These are phyloP conservation scores for Eublepharis macularius DNA, from an alignment of 2,113 vertebrate species.

Conservation along the genomic window DNA sequence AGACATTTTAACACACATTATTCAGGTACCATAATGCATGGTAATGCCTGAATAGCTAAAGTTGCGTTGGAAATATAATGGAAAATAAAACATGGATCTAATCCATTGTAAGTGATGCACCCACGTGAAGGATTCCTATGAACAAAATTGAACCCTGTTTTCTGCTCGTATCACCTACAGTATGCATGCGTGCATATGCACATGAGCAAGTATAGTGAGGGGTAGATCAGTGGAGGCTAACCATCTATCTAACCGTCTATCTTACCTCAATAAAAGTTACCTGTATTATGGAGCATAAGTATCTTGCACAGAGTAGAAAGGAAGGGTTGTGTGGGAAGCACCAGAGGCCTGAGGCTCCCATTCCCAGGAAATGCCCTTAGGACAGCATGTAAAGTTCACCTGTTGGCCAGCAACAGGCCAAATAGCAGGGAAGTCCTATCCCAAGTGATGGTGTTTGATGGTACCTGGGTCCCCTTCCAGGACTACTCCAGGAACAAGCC, in stretches of 20 bases:
- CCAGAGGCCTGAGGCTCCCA: not conserved
- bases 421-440: too few species aligned
- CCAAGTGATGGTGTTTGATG: too few species aligned
- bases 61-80: not conserved
- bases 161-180: not conserved
- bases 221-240: too few species aligned
- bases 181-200: too few species aligned
- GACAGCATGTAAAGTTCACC: too few species aligned
- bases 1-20: slow-evolving; percentile 46
- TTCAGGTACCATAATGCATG: slow-evolving; percentile 19
- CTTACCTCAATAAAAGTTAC: not conserved
- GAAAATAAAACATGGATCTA: slow-evolving; percentile 12
- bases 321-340: not conserved
- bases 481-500: too few species aligned
- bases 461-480: too few species aligned
- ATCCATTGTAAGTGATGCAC: not conserved
- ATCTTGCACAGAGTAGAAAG: not conserved
- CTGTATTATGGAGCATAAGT: not conserved
- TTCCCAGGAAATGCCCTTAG: not conserved
- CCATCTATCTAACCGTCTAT: not conserved
- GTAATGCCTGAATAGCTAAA: slow-evolving; percentile 4
- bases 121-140: rapidly evolving
- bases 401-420: too few species aligned
- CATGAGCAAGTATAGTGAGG: not conserved
- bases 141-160: not conserved